Evolutionary conservation across 2,113 vertebrate species (phyloP), one percentile per base, ranked within the genome.

Genomic region (Eonycteris spelaea): DNA sequence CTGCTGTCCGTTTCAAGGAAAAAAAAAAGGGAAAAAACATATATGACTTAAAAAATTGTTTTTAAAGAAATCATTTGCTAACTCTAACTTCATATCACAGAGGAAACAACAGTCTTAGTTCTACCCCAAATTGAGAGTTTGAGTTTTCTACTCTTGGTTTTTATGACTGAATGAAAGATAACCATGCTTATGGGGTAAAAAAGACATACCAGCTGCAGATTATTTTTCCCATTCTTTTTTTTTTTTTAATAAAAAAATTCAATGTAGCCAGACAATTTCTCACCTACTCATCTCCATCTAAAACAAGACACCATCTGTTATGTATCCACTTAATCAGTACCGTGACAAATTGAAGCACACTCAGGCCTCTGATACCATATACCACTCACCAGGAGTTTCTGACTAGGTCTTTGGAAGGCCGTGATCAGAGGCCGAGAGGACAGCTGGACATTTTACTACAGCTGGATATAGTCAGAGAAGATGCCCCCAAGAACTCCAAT

Each of bases 221-320:
- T 97, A 97, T 96, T 98, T 97, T 97, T 93, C 95, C 91, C 59
- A 95, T 97, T 96, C 87, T 93, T 90, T 96, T 43, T 92, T 96
- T n/a, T 96, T 89, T 96, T 96, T 94, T 96, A 92, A 97, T 92
- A 93, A 97, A 96, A 87, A 93, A 68, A 67, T 92, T 95, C 89
- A 95, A 2, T 38, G 63, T 97, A 97, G 95, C 96, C 97, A 97
- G 97, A 97, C 97, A 97, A 97, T 97, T 97, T 97, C 97, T 98
- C 97, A 98, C 97, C 97, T 98, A 98, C 97, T 98, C 97, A 96
- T 97, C 93, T 96, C 91, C 83, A 95, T 93, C 90, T 96, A 97
- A 97, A 98, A 95, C 94, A 97, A 96, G 97, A 97, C 93, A 65
- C 97, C 97, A 98, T 98, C 97, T 98, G 97, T 84, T 97, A 93